A percentile compares a stretch with the other conserved stretches of the same genome.
These are phyloP conservation scores for Microctonus aethiopoides DNA, from an alignment of 2,888 invertebrate species.

Conservation along the genomic window DNA sequence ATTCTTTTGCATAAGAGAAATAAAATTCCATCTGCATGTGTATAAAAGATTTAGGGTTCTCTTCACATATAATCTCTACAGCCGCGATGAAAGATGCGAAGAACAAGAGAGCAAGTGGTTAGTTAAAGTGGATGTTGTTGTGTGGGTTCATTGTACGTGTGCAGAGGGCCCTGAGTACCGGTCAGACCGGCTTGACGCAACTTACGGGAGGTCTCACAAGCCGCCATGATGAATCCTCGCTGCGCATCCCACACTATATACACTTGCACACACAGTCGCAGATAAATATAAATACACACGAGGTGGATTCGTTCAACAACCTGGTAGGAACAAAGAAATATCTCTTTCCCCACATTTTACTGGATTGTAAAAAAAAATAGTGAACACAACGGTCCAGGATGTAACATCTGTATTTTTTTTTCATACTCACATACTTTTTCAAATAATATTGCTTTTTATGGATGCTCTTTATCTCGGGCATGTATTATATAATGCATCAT, in stretches of 20 bases:
- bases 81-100: background rate
- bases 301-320: slow-evolving; percentile 28
- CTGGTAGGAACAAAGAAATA: slow-evolving; percentile 48
- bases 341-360: slow-evolving; percentile 33
- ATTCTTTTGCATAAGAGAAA: background rate
- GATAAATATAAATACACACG: background rate
- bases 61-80: background rate
- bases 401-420: background rate
- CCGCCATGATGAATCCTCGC: slow-evolving; percentile 14
- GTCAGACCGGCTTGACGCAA: slow-evolving; percentile 56
- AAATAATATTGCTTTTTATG: slow-evolving; percentile 7
- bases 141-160: slow-evolving; percentile 43
- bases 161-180: slow-evolving; percentile 47
- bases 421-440: background rate
- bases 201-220: slow-evolving; percentile 54
- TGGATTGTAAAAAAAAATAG: background rate
- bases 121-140: slow-evolving; percentile 27
- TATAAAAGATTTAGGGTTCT: background rate
- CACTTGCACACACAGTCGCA: background rate
- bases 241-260: background rate
- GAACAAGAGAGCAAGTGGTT: slow-evolving; percentile 21
- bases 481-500: slow-evolving; percentile 2
- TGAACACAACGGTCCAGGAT: background rate
- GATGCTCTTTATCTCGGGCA: background rate
- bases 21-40: background rate